Evolutionary conservation across 1,140 invertebrate genomes (phyloP), one percentile per base, ranked within the genome.

Genomic region (Trichogramma pretiosum): DNA sequence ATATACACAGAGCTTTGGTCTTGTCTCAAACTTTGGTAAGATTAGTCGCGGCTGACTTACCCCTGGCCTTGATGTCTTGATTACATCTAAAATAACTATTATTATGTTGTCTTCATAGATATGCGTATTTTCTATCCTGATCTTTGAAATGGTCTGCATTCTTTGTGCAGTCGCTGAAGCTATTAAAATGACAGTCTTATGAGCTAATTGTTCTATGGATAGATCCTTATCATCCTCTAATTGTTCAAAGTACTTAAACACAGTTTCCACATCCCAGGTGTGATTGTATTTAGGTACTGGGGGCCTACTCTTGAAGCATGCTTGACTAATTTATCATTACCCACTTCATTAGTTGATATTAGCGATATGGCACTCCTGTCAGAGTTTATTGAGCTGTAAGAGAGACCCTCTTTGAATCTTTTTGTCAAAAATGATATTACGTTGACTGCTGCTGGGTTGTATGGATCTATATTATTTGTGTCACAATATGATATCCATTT

Each of bases 221-320:
- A 32, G 22, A 2, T 33, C 30, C 7, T 28, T 22, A 26, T 56
- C 13, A 21, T 51, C 44, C 30, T 45, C 11, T 14, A 52, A 48
- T 44, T 45, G 24, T 26, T 52, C 46, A n/a, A 61, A 39, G 28
- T 50, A 48, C 18, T 56, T 33, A 33, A 65, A 52, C 8, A 62
- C 59, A 33, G 55, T 32, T 36, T 53, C 19, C 4, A 55, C 52
- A 32, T 64, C 52, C 61, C 61, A 64, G 3, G 56, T 58, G 18
- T 17, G 40, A 11, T n/a, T 37, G 40, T 64, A 61, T 48, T 59
- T 62, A 3, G 58, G 56, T 33, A 16, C 32, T 11, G 45, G n/a
- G n/a, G 60, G 61, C 34, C 45, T 60, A 43, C 42, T 18, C 36
- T 50, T 58, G 36, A 37, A 56, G 13, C 54, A 35, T 1, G 56